A percentile compares a stretch with the other conserved stretches of the same genome.
Evolutionary conservation across 2,888 invertebrate genomes (phyloP).

Genomic region (Pardosa pseudoannulata): DNA sequence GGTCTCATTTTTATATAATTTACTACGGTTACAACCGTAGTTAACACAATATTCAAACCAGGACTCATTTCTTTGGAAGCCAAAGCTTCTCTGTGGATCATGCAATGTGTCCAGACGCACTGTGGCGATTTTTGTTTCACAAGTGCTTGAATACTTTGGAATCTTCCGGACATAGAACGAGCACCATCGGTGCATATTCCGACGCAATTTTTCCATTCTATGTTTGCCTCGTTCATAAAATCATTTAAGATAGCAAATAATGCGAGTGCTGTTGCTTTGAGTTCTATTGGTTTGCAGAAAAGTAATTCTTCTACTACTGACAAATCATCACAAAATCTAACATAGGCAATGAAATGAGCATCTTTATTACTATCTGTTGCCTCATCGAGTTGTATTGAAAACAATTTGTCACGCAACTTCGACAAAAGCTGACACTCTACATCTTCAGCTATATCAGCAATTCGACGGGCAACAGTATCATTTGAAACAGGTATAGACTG

Average conservation of each 20-base stretch:
- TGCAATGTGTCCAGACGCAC: too few relatives aligned
- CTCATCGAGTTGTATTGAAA: slow-evolving; percentile 23
- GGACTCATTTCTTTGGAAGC: too few relatives aligned
- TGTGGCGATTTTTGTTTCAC: too few relatives aligned
- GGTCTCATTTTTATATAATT: too few relatives aligned
- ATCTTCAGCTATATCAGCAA: slow-evolving; percentile 44
- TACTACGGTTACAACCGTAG: too few relatives aligned
- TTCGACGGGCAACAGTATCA: slow-evolving; percentile 39
- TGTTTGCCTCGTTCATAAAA: slow-evolving; percentile 49
- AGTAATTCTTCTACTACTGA: slow-evolving; percentile 36
- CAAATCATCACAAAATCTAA: slow-evolving; percentile 34
- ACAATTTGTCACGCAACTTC: slow-evolving; percentile 7
- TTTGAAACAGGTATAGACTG: slow-evolving; percentile 32
- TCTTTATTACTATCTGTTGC: slow-evolving; percentile 42
- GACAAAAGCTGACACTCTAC: slow-evolving; percentile 34
- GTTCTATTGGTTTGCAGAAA: slow-evolving; percentile 35
- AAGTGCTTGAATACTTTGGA: too few relatives aligned
- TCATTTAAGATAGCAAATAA: slow-evolving; percentile 33
- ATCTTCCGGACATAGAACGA: slow-evolving; percentile 53
- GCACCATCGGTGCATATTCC: slow-evolving; percentile 57
- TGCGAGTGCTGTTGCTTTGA: slow-evolving; percentile 31
- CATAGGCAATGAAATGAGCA: slow-evolving; percentile 32
- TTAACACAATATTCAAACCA: too few relatives aligned
- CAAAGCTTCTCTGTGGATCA: too few relatives aligned
- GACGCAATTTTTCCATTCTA: slow-evolving; percentile 53